Conservation (phyloP, 2,797 vertebrate genomes). For the Tokudaia muenninki region DNA sequence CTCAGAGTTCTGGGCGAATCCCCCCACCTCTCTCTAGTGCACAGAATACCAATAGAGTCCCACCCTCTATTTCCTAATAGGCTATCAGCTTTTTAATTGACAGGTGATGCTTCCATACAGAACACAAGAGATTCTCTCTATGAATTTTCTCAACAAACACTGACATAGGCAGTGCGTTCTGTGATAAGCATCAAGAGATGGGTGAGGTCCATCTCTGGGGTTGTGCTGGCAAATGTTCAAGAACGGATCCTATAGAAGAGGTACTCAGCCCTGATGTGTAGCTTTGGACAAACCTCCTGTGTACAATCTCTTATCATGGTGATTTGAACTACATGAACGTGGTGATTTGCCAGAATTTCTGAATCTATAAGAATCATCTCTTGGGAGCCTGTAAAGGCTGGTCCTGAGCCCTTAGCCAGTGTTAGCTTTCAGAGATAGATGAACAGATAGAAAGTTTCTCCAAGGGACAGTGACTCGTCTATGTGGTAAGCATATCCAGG, state of each 20-base stretch:
- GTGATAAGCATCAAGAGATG: background rate
- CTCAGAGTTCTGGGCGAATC: background rate
- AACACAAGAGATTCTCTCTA: background rate
- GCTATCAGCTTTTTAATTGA: background rate
- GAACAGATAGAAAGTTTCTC: background rate
- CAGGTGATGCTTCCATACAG: background rate
- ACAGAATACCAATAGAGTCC: background rate
- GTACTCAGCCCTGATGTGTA: background rate
- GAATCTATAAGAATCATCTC: background rate
- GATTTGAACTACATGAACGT: background rate
- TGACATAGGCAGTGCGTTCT: background rate
- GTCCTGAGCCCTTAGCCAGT: background rate
- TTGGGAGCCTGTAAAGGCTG: background rate
- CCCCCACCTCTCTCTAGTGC: background rate
- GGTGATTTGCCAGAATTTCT: background rate
- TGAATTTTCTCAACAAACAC: background rate
- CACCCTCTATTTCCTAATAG: background rate
- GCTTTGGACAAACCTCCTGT: background rate
- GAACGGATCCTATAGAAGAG: background rate
- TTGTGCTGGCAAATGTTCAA: background rate
- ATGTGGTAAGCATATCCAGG: background rate
- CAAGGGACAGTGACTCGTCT: background rate
- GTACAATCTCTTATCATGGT: background rate
- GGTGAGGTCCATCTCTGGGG: background rate
- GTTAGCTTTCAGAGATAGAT: background rate